Percentiles rank a stretch among this genome's conserved stretches.
These are phyloP conservation scores for Platichthys flesus DNA, from an alignment of 2,113 vertebrate species.

Conservation along the genomic window DNA sequence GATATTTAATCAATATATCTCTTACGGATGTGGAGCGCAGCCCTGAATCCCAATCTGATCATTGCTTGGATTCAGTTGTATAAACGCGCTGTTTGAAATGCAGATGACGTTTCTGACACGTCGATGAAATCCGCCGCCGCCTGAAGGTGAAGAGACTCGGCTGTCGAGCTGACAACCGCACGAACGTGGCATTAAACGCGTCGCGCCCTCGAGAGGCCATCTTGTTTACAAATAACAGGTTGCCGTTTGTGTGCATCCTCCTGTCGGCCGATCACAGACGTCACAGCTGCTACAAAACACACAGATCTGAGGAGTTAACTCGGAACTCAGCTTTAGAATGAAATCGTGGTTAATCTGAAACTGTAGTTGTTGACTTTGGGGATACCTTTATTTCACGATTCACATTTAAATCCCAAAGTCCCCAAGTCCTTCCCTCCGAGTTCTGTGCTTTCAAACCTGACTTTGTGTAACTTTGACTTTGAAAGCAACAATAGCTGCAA, in stretches of 20 bases:
- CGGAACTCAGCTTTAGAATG: too few species aligned
- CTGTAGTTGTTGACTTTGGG: too few species aligned
- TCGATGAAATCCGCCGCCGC: neutral
- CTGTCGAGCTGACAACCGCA: neutral
- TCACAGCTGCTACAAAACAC: neutral
- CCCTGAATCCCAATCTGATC: neutral
- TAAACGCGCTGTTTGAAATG: neutral
- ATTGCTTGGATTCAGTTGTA: neutral
- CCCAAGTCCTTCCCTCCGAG: too few species aligned
- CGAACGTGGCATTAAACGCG: neutral
- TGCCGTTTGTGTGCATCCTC: neutral
- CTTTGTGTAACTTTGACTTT: conserved; percentile 7
- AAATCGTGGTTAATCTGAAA: too few species aligned
- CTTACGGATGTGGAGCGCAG: neutral
- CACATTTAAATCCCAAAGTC: too few species aligned
- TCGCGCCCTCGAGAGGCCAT: neutral
- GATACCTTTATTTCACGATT: too few species aligned
- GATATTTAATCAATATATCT: neutral
- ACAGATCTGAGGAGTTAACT: too few species aligned
- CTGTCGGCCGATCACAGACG: neutral
- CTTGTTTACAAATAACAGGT: neutral
- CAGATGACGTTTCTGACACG: neutral
- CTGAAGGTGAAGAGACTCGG: neutral
- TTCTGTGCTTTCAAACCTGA: too few species aligned
- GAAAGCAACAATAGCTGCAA: neutral